A percentile compares a stretch with the other conserved stretches of the same genome.
Conservation (phyloP, 2,888 invertebrate species). For the Drosophila monieri region DNA sequence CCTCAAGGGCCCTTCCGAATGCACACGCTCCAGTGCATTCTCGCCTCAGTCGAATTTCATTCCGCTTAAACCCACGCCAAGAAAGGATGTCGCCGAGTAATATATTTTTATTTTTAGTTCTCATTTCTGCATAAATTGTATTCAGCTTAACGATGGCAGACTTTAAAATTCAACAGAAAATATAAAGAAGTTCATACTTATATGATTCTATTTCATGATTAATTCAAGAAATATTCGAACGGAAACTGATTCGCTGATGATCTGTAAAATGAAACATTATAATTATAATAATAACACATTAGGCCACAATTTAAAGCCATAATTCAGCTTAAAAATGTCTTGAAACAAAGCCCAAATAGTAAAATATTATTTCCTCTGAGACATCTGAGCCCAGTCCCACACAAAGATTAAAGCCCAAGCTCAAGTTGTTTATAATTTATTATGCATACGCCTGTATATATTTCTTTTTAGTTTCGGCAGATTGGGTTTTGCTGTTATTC, state of each 20-base stretch:
- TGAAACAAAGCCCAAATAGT: slow-evolving; percentile 1
- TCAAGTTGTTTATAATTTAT: slow-evolving; percentile 60
- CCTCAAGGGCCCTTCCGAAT: slow-evolving; percentile 1
- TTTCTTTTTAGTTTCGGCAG: slow-evolving; percentile 33
- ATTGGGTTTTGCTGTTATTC: slow-evolving; percentile 36
- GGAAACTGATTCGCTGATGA: slow-evolving; percentile 10
- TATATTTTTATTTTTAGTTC: slow-evolving; percentile 15
- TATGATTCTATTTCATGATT: background rate
- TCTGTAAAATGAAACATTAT: slow-evolving; percentile 9
- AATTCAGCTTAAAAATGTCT: slow-evolving; percentile 3
- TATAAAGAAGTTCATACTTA: slow-evolving; percentile 1
- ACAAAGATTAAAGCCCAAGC: slow-evolving; percentile 42
- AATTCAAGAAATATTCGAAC: background rate
- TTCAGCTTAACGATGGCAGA: slow-evolving; percentile 17
- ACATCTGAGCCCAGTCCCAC: slow-evolving; percentile 30
- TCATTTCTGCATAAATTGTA: slow-evolving; percentile 23
- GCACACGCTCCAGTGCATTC: slow-evolving; percentile 34
- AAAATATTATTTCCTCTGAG: slow-evolving; percentile 20
- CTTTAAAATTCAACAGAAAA: slow-evolving; percentile 4
- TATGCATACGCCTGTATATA: slow-evolving; percentile 28
- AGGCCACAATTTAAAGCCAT: background rate
- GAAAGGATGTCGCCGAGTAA: slow-evolving; percentile 51
- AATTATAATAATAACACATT: slow-evolving; percentile 16
- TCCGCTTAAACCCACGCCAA: slow-evolving; percentile 51
- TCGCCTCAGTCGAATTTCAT: slow-evolving; percentile 64